These are phyloP conservation scores for Adrianichthys oophorus DNA, from an alignment of 2,797 vertebrate species.

Conservation along the genomic window DNA sequence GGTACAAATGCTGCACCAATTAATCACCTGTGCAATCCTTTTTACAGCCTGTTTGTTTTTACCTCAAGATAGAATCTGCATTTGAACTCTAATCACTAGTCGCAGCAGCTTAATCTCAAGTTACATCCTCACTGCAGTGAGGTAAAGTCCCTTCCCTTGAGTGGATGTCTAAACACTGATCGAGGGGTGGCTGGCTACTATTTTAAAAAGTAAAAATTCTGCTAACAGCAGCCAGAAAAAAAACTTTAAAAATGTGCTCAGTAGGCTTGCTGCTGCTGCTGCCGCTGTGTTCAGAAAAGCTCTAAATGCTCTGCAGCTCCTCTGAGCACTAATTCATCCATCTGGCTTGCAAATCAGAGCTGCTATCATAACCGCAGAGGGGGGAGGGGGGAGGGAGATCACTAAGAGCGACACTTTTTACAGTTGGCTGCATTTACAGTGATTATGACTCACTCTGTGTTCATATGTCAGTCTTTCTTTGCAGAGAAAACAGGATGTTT, in stretches of 20 bases:
- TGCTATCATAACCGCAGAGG: constrained; percentile 33
- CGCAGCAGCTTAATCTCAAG: not conserved
- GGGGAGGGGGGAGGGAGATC: constrained; percentile 14
- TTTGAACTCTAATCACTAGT: not conserved
- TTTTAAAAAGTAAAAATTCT: constrained; percentile 9
- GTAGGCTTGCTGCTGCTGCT: not conserved
- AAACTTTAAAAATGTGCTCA: constrained; percentile 1
- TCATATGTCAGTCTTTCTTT: constrained; percentile 52
- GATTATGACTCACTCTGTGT: constrained; percentile 53
- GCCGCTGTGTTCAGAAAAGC: constrained; percentile 7
- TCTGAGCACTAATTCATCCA: constrained; percentile 22
- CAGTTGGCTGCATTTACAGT: constrained; percentile 43
- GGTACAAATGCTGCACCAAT: too few relatives aligned
- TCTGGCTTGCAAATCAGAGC: constrained; percentile 30
- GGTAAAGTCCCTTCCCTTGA: constrained; percentile 10
- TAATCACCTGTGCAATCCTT: too few relatives aligned
- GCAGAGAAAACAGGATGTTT: constrained; percentile 51
- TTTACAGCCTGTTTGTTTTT: too few relatives aligned
- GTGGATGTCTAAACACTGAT: not conserved
- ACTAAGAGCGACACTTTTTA: constrained; percentile 37
- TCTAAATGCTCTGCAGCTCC: constrained; percentile 11
- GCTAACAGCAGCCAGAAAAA: not conserved
- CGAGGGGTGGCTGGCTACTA: constrained; percentile 3
- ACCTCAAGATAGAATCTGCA: too few relatives aligned
- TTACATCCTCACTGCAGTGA: too few relatives aligned